Evolutionary conservation across 2,888 invertebrate genomes (phyloP), one percentile per base, ranked within the genome.

Genomic region (Dicranocentrus wangi): DNA sequence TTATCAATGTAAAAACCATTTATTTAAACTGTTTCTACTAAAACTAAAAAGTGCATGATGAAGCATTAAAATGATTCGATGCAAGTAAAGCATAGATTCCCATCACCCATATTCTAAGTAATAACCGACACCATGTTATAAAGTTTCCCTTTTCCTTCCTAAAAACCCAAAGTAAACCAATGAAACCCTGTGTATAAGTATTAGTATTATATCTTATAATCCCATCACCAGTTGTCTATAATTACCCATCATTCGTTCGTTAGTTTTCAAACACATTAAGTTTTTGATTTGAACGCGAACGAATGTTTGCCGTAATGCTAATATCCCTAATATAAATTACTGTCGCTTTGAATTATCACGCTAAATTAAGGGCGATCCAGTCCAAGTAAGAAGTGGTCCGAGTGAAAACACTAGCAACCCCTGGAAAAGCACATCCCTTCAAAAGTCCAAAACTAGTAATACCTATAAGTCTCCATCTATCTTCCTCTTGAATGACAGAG

Each of bases 401-500:
- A 17, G 86, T 79, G 53, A 61, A 85, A 19, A 86, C 85, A 0
- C 83, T 65, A 1, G 86, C 85, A 60, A 86, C 71, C 1, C 81
- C 84, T 32, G 81, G 70, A 32, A 85, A 10, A 0, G 83, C 85
- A 75, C 86, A 86, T 8, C 85, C 86, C 19, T 77, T 77, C 2
- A 86, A 43, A 1, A 82, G 70, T 15, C 86, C 86, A 75, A 86
- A 85, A 47, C 86, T 86, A 2, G 86, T 85, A 1, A 85, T 32
- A 15, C 86, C 86, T 13, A 84, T 79, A 15, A 86, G 53, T 27
- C 82, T 65, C 58, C 76, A 84, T 21, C 68, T 81, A 5, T 70
- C 73, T 8, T 75, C 78, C 15, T 76, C 72, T 61, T 82, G 55
- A 15, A 81, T 47, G 0, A 86, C 84, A 2, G n/a, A 85, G 53